Conservation (phyloP, 2,888 invertebrate genomes). For the Lycophotia porphyrea region DNA sequence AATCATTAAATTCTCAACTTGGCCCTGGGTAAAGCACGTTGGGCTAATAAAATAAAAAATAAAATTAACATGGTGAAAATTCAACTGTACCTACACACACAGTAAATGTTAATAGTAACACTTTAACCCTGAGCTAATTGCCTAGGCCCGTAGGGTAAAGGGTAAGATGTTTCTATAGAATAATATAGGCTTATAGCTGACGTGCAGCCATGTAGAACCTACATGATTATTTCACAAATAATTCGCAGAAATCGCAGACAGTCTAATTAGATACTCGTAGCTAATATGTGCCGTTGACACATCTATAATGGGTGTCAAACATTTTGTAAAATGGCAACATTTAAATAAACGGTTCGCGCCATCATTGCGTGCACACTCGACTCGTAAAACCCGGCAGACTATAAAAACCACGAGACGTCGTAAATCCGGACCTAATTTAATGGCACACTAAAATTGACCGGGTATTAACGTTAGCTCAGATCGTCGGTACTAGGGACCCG, state of each 20-base stretch:
- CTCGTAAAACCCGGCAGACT: slow-evolving; percentile 62
- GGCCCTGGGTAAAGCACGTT: background rate
- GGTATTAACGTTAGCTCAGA: slow-evolving; percentile 49
- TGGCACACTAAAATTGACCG: slow-evolving; percentile 53
- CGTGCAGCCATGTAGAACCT: background rate
- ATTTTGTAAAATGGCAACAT: slow-evolving; percentile 51
- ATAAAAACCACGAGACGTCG: slow-evolving; percentile 65
- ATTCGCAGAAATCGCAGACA: slow-evolving; percentile 4
- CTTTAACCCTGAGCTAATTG: background rate
- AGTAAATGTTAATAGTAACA: background rate
- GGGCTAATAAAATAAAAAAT: background rate
- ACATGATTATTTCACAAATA: background rate
- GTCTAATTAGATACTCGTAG: slow-evolving; percentile 3
- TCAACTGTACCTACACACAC: too few species aligned
- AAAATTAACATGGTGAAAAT: too few species aligned
- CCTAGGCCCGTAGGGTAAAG: background rate
- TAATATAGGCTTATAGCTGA: background rate
- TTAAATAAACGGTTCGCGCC: slow-evolving; percentile 47
- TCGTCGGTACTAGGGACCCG: slow-evolving; percentile 18
- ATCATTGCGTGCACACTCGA: slow-evolving; percentile 50
- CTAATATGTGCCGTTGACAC: slow-evolving; percentile 31
- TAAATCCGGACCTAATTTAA: slow-evolving; percentile 66
- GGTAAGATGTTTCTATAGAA: background rate
- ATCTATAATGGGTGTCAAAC: slow-evolving; percentile 40
- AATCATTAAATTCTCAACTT: background rate